A percentile compares a stretch with the other conserved stretches of the same genome.
These are phyloP conservation scores for Electrophaes corylata DNA, from an alignment of 2,888 invertebrate genomes.

Conservation along the genomic window DNA sequence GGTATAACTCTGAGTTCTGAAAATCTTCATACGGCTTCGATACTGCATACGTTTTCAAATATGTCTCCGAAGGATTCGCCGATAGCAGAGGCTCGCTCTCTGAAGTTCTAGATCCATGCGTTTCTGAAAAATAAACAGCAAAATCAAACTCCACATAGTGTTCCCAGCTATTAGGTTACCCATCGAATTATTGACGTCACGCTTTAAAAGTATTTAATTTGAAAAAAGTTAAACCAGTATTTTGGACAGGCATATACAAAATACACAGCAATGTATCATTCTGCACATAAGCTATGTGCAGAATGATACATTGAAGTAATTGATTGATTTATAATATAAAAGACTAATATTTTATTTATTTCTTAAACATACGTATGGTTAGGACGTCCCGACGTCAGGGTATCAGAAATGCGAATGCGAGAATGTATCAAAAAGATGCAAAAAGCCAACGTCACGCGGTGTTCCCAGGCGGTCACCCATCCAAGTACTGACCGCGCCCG, in stretches of 20 bases:
- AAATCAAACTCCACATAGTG: conserved; percentile 59
- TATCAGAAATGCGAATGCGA: no score
- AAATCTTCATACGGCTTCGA: conserved; percentile 57
- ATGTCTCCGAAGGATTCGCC: conserved; percentile 62
- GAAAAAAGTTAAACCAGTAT: no score
- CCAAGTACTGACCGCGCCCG: conserved; percentile 80
- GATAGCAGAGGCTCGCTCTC: conserved; percentile 70
- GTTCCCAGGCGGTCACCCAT: conserved; percentile 77
- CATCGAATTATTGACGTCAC: no score
- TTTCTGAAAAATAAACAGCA: conserved; percentile 51
- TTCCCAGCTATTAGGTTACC: conserved; percentile 78
- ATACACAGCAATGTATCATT: no score
- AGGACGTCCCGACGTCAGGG: no score
- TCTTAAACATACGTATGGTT: no score
- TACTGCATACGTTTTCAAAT: conserved; percentile 55
- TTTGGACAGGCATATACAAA: no score
- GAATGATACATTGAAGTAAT: no score
- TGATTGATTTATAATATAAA: no score
- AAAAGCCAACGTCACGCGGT: conserved; percentile 48
- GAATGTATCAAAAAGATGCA: conserved; percentile 15
- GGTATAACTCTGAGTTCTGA: conserved; percentile 53
- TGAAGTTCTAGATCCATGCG: conserved; percentile 44
- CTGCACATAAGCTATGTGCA: no score
- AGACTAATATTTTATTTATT: no score
- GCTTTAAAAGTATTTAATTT: no score